phyloP scores from a whole-genome alignment of 2,113 vertebrate genomes.

The Anguilla japonica region DNA sequence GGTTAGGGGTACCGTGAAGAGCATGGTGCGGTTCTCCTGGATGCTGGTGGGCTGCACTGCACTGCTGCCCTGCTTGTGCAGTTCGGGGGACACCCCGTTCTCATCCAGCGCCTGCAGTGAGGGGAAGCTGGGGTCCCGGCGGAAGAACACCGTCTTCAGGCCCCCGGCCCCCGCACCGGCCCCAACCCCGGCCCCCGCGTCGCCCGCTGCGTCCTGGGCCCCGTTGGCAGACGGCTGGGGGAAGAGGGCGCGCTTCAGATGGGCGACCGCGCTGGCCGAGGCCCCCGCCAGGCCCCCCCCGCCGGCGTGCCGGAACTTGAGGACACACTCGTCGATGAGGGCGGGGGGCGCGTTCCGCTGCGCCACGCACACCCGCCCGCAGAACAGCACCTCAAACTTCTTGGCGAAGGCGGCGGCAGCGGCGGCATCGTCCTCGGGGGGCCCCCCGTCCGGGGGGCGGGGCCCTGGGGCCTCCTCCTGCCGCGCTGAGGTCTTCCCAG shows the following conservation, averaged over 20 bases:
- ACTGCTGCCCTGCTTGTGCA: conserved; percentile 68
- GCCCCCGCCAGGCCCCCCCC: conserved; percentile 41
- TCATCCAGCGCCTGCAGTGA: conserved; percentile 84
- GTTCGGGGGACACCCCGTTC: conserved; percentile 78
- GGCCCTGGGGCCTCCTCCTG: conserved; percentile 77
- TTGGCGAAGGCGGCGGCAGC: conserved; percentile 86
- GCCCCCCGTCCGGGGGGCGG: conserved; percentile 53
- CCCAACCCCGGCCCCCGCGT: conserved; percentile 61
- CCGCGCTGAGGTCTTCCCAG: conserved; percentile 85
- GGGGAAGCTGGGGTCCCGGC: conserved; percentile 77
- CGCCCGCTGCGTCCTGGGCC: conserved; percentile 19
- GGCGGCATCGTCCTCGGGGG: conserved; percentile 60
- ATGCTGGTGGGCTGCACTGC: conserved; percentile 90
- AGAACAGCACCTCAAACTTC: conserved; percentile 96
- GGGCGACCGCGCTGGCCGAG: conserved; percentile 50
- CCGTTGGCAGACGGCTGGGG: conserved; percentile 62
- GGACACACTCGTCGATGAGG: conserved; percentile 95
- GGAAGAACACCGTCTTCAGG: conserved; percentile 71
- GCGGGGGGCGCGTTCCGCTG: conserved; percentile 93
- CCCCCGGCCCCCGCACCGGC: conserved; percentile 56
- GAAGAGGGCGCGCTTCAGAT: conserved; percentile 60
- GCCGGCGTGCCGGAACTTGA: conserved; percentile 83
- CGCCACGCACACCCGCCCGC: conserved; percentile 87
- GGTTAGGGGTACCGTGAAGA: conserved; percentile 82
- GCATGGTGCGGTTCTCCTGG: conserved; percentile 94